Evolutionary conservation across 2,113 vertebrate genomes (phyloP), one percentile per base, ranked within the genome.

Genomic region (Cardinalis cardinalis): DNA sequence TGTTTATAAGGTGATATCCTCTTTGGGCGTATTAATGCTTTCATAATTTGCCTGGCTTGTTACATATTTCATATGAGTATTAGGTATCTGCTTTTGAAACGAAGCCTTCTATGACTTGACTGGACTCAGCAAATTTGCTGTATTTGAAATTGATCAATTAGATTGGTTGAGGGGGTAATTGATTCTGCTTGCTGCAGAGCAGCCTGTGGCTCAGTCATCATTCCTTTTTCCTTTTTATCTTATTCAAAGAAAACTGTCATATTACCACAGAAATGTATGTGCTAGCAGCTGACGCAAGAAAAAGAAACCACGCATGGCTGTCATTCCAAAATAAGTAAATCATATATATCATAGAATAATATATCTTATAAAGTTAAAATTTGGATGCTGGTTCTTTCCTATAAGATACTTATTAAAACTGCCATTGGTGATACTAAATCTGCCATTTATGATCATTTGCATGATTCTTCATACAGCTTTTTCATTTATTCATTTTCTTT

Each of bases 91-190:
- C 60, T 49, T 84, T 83, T 85, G 59, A 64, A 91, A 80, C 4
- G 1, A 29, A 70, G 51, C 49, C 36, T 48, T 61, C 71, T 77
- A 14, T 24, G 36, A 63, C 69, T 86, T 92, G 13, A 9, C 38
- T 72, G 65, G 61, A 60, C 49, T 94, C 68, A 74, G 90, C 80
- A 85, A 64, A 97, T 95, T 95, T 94, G 96, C 97, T 97, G 87
- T 97, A 96, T 79, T 97, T 97, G 93, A 97, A 97, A 98, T 91
- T 94, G 95, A 97, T 98, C 96, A 82, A 58, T 96, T 97, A 95
- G 61, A 98, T 98, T 97, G 94, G 94, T 97, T 96, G 97, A 97
- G 95, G 93, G 94, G 68, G 88, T 96, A 97, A 91, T 83, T 93
- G 78, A 96, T 95, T 97, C 97, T 89, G 92, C 95, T 94, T 88